A percentile compares a stretch with the other conserved stretches of the same genome.
These are phyloP conservation scores for Barbus barbus DNA, from an alignment of 2,113 vertebrate species.

Conservation along the genomic window DNA sequence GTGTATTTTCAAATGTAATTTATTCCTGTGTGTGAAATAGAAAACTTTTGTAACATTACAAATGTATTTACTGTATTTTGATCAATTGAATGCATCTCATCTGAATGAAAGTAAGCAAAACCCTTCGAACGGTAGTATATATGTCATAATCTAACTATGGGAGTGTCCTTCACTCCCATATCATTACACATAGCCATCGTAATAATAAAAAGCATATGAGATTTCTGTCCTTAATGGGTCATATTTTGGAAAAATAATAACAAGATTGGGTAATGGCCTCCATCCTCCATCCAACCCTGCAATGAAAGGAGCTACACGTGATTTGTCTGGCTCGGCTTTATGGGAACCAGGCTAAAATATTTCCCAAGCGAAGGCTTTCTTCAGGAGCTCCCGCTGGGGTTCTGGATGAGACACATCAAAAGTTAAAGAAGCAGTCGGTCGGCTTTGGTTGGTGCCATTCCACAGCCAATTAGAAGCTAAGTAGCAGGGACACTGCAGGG, in stretches of 20 bases:
- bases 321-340: conserved; percentile 59
- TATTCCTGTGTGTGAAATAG: too few species aligned
- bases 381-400: conserved; percentile 54
- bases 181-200: neutral
- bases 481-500: conserved; percentile 40
- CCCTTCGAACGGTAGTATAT: neutral
- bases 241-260: conserved; percentile 42
- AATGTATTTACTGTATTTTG: neutral
- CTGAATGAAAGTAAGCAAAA: neutral
- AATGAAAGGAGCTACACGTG: conserved; percentile 36
- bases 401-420: conserved; percentile 62
- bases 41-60: too few species aligned
- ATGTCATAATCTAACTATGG: neutral
- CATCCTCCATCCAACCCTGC: neutral
- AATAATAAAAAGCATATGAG: neutral
- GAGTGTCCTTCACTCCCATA: neutral
- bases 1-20: too few species aligned
- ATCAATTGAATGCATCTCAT: neutral
- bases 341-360: conserved; percentile 41
- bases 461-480: conserved; percentile 61
- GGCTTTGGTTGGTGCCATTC: conserved; percentile 54
- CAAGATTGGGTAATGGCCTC: neutral
- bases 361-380: conserved; percentile 57
- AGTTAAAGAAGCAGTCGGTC: conserved; percentile 20
- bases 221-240: neutral